These are phyloP conservation scores for Sinocyclocheilus maitianheensis DNA, from an alignment of 2,113 vertebrate species.

Conservation along the genomic window DNA sequence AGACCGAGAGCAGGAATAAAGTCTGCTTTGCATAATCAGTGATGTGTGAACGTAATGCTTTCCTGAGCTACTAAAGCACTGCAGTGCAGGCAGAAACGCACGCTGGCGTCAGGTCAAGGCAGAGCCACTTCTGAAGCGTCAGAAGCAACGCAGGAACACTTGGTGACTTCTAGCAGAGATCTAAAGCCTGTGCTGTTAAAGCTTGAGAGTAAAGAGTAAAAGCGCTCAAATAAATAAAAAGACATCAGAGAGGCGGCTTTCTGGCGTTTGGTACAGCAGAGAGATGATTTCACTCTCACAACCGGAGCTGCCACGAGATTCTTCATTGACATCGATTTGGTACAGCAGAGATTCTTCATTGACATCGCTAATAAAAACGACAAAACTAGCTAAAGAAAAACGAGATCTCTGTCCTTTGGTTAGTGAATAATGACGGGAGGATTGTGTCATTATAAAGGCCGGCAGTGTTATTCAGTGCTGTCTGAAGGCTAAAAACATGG, in stretches of 20 bases:
- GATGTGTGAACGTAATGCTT: conserved; percentile 36
- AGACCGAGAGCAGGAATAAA: too few relatives aligned
- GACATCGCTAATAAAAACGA: not conserved
- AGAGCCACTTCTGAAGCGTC: not conserved
- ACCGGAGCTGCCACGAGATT: not conserved
- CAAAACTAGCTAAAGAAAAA: not conserved
- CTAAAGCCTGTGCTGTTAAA: not conserved
- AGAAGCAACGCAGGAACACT: not conserved
- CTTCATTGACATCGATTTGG: not conserved
- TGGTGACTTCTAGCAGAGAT: not conserved
- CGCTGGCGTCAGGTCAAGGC: not conserved
- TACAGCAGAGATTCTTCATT: not conserved
- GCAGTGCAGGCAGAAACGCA: conserved; percentile 33
- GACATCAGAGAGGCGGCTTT: not conserved
- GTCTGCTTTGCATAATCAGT: conserved; percentile 38
- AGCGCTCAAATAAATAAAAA: conserved; percentile 18
- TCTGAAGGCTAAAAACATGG: not conserved
- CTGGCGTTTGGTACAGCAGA: not conserved
- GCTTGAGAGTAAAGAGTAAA: conserved; percentile 32
- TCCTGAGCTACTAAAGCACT: conserved; percentile 77
- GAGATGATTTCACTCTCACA: not conserved
- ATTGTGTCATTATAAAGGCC: not conserved
- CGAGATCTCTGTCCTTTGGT: not conserved
- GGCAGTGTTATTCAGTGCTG: not conserved
- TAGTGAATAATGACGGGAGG: not conserved